These are phyloP conservation scores for Scortum barcoo DNA, from an alignment of 2,113 vertebrate species.

Conservation along the genomic window DNA sequence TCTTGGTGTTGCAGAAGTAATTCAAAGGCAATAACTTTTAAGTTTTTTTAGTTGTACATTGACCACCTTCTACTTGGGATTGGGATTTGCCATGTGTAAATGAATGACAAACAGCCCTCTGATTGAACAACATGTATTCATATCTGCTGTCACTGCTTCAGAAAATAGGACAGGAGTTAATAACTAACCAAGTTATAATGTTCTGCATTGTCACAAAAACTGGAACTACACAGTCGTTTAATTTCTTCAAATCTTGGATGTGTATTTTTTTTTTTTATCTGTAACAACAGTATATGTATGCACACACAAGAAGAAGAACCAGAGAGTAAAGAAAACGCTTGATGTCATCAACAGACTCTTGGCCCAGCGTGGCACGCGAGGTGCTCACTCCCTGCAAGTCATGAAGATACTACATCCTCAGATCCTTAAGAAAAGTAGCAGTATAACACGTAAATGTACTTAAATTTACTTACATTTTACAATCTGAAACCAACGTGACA, in stretches of 20 bases:
- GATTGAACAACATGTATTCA: slow-evolving; percentile 24
- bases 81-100: slow-evolving; percentile 33
- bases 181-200: slow-evolving; percentile 41
- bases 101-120: slow-evolving; percentile 24
- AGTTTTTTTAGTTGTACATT: background rate
- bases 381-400: background rate
- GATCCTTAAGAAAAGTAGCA: too few species aligned
- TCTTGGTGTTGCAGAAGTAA: background rate
- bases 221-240: background rate
- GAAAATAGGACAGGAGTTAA: slow-evolving; percentile 51
- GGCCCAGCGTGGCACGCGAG: background rate
- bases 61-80: background rate
- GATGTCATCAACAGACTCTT: background rate
- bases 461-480: too few species aligned
- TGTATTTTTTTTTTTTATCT: too few species aligned
- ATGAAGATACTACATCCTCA: too few species aligned
- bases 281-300: background rate
- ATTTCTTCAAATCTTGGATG: background rate
- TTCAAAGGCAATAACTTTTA: background rate
- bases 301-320: background rate
- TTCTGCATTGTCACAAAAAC: background rate
- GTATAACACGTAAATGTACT: too few species aligned
- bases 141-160: slow-evolving; percentile 19
- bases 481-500: too few species aligned
- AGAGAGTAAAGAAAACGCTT: background rate